A percentile compares a stretch with the other conserved stretches of the same genome.
Evolutionary conservation across 1,140 invertebrate species (phyloP).

Genomic region (Scylla paramamosain): DNA sequence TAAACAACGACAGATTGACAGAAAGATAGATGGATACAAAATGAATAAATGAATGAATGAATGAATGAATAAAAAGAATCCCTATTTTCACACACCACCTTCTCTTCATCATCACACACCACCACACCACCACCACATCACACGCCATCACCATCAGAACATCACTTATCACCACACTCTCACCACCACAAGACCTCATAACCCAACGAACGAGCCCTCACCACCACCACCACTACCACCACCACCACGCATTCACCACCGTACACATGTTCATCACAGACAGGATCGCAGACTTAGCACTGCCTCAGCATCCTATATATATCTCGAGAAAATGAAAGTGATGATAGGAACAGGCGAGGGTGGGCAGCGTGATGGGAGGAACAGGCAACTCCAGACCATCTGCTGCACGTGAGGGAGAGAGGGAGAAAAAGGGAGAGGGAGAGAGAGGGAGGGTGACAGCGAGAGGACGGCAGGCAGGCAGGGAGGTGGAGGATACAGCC

Average conservation of each 20-base stretch:
- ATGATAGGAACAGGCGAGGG: conserved; percentile 8
- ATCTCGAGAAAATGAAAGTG: not conserved
- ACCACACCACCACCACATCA: not conserved
- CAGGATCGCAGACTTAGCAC: not conserved
- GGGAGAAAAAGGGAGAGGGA: conserved; percentile 9
- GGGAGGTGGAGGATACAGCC: not conserved
- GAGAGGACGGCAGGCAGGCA: not conserved
- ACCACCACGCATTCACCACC: not conserved
- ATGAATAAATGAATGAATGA: too few relatives aligned
- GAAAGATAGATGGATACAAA: not conserved
- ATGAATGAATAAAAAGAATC: too few relatives aligned
- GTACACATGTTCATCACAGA: not conserved
- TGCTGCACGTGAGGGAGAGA: not conserved
- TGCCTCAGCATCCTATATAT: not conserved
- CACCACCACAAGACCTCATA: not conserved
- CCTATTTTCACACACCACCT: too few relatives aligned
- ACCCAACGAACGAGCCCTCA: not conserved
- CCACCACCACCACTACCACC: not conserved
- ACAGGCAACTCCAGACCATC: not conserved
- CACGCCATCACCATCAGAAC: not conserved
- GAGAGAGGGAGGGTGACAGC: not conserved
- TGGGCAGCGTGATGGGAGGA: not conserved
- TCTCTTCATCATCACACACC: not conserved
- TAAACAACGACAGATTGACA: not conserved
- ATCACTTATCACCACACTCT: not conserved